Base-by-base conservation (phyloP, 2,888 invertebrate genomes). In the Antitype chi region DNA sequence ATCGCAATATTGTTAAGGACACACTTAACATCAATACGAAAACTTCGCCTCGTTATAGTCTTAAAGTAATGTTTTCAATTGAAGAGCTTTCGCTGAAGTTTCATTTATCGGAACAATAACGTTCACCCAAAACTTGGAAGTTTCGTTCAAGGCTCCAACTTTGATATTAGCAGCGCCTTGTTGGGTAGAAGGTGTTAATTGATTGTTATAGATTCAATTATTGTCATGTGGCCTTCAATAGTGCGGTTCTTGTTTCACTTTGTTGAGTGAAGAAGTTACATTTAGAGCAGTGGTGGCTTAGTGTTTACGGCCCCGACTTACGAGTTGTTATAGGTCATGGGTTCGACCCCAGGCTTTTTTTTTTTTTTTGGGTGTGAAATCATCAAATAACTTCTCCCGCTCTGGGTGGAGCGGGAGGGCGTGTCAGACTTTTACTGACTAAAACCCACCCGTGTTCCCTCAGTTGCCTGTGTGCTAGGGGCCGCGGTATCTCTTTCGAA, bases 21-120 rank as follows among this genome's bases (percentile, higher is more conserved):
- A 63, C 52, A 43, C 47, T 82, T 82, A 75, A 57, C 25, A 70
- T 28, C 62, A 49, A 74, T 70, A 79, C 15, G 74, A 68, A 74
- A 80, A 74, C 57, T 80, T 80, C 23, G 8, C 15, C 62, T 38
- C 70, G 62, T 84, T 79, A 70, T 62, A 57, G 52, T 47, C 20
- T 72, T 60, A 57, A 68, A 69, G 70, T 82, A 72, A 76, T 28
- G 75, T 69, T 84, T 75, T 78, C 74, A 71, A 60, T 82, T 70
- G 69, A 59, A 70, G 70, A 70, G 59, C 78, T 38, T 77, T 73
- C 52, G 43, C 78, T 74, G 49, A 87, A 86, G 86, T 86, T 87
- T 77, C 85, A 81, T 80, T 79, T 80, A 68, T 74, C 47, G 60
- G 59, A 79, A 82, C 85, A 85, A 78, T 85, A 87, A 82, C 66